Base-by-base conservation (phyloP, 2,113 vertebrate species). In the Paramisgurnus dabryanus region DNA sequence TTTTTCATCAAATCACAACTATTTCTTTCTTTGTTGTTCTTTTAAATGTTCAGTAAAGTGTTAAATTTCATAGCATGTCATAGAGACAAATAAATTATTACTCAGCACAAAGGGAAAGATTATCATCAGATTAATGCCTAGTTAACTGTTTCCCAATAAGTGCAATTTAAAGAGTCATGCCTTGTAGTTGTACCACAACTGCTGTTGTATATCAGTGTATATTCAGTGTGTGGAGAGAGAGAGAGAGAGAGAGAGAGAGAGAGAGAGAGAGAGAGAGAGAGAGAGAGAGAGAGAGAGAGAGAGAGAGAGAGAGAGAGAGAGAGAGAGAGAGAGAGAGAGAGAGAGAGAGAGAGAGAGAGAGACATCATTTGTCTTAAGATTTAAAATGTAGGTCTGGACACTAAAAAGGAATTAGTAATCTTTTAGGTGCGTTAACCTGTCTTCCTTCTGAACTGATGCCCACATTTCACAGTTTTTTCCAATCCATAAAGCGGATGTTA, bases 341-440 rank as follows among this genome's bases (percentile, higher is more conserved):
- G 39, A 60, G 17, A 73, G 55, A 50, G 40, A 45, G 39, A 60
- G 17, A 73, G 55, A 50, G 10, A 74, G 22, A 22, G 10, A 74
- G 40, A 74, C 55, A 27, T 64, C 7, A 74, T 61, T 74, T 5
- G 7, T 50, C 60, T 76, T 76, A 58, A 50, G 22, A 50, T 76
- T 64, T 76, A 3, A 75, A 34, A 63, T 63, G 55, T 41, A 15
- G 34, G 15, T 12, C 17, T 47, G 72, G 18, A 75, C 47, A 7
- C 70, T 43, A 5, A 40, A 18, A 76, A 13, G 43, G 27, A 60
- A 13, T 74, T 22, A 58, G 1, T 15, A 45, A 74, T 61, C 17
- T 74, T 45, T 61, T 17, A 61, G 13, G 57, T 1, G 7, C 17
- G 18, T 57, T 18, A 18, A 72, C 50, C 50, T 41, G 53, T 72